A percentile compares a stretch with the other conserved stretches of the same genome.
Evolutionary conservation across 1,140 invertebrate species (phyloP).

Genomic region (Caenorhabditis inopinata): DNA sequence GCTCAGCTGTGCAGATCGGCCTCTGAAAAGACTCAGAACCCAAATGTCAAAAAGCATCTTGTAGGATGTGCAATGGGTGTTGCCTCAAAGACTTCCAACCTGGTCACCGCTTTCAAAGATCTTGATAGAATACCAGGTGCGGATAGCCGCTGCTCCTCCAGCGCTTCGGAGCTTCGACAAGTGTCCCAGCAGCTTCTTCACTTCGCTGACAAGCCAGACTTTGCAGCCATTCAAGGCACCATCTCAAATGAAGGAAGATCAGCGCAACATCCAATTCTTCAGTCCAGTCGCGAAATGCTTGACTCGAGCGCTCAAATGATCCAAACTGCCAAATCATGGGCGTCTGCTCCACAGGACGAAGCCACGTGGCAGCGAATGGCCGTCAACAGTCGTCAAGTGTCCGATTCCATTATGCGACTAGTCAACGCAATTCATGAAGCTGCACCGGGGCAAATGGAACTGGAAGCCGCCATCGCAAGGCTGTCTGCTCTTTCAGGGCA

Average conservation of each 20-base stretch:
- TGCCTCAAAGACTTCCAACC: slow-evolving; percentile 87
- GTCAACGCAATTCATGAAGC: slow-evolving; percentile 69
- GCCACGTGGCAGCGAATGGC: slow-evolving; percentile 89
- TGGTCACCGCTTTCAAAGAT: slow-evolving; percentile 92
- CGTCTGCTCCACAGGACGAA: slow-evolving; percentile 86
- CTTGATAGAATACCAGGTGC: slow-evolving; percentile 75
- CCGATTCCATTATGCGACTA: slow-evolving; percentile 89
- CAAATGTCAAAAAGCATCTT: slow-evolving; percentile 88
- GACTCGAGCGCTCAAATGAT: slow-evolving; percentile 86
- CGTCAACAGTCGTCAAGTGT: slow-evolving; percentile 87
- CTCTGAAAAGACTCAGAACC: slow-evolving; percentile 85
- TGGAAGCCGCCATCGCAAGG: slow-evolving; percentile 80
- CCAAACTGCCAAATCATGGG: slow-evolving; percentile 78
- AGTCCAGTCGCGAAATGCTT: slow-evolving; percentile 78
- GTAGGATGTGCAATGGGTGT: slow-evolving; percentile 96
- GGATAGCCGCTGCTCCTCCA: slow-evolving; percentile 76
- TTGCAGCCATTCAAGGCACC: slow-evolving; percentile 84
- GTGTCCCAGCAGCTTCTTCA: slow-evolving; percentile 88
- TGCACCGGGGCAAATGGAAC: slow-evolving; percentile 90
- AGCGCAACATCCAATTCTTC: slow-evolving; percentile 74
- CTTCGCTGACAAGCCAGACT: slow-evolving; percentile 89
- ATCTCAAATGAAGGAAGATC: slow-evolving; percentile 75
- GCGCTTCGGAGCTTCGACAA: slow-evolving; percentile 82
- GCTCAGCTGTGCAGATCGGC: slow-evolving; percentile 91
- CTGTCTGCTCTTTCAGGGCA: slow-evolving; percentile 78